Conservation (phyloP, 2,888 invertebrate species). For the Choristoneura rosaceana region DNA sequence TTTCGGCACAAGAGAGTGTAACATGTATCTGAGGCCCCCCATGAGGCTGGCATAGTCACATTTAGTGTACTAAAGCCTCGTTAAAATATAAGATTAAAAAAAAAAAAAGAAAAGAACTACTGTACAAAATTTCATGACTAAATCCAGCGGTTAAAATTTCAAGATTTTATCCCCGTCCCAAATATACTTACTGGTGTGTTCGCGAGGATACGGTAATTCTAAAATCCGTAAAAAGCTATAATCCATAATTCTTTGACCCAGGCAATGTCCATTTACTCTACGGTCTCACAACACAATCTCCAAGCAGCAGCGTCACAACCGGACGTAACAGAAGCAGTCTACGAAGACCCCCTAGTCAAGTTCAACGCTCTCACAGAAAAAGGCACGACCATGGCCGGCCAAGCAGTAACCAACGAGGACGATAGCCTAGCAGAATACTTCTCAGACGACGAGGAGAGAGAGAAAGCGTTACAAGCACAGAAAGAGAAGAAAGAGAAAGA, state of each 20-base stretch:
- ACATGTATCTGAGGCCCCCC: no score
- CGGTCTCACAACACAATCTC: constrained; percentile 76
- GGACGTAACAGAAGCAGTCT: constrained; percentile 55
- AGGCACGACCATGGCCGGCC: constrained; percentile 69
- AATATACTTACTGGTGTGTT: no score
- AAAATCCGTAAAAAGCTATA: not conserved
- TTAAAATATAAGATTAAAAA: no score
- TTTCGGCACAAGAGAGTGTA: no score
- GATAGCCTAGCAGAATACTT: constrained; percentile 78
- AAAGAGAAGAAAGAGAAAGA: constrained; percentile 67
- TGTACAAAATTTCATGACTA: no score
- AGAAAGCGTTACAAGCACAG: constrained; percentile 69
- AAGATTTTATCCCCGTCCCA: no score
- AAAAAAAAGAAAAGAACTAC: no score
- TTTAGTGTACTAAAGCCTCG: no score
- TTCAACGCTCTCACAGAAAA: constrained; percentile 67
- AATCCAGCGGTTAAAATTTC: no score
- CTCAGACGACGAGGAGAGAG: constrained; percentile 82
- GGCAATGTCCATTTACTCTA: constrained; percentile 87
- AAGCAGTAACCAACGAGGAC: constrained; percentile 61
- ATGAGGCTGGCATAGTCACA: no score
- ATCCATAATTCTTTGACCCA: constrained; percentile 56
- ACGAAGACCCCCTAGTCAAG: constrained; percentile 70
- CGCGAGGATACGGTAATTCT: no score
- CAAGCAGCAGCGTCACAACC: constrained; percentile 51